Conservation (phyloP, 2,113 vertebrate species). For the Casuarius casuarius region DNA sequence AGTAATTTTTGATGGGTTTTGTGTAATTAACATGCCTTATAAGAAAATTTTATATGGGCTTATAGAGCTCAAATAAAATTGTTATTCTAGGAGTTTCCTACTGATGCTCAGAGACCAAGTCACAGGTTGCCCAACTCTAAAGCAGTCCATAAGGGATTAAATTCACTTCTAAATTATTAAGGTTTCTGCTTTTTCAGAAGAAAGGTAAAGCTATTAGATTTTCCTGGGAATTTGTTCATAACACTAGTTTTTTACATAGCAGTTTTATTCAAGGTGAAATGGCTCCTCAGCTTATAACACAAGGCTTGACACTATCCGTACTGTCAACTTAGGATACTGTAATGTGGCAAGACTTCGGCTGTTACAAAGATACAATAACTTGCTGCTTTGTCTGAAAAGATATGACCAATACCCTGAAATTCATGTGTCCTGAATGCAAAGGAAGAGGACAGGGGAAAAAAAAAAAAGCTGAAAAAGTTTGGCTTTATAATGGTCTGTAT, state of each 20-base stretch:
- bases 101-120: not conserved
- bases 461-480: not conserved
- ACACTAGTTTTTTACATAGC: accelerated
- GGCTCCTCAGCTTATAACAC: not conserved
- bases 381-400: not conserved
- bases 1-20: not conserved
- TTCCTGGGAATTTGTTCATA: not conserved
- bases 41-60: not conserved
- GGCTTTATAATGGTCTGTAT: not conserved
- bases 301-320: not conserved
- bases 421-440: not conserved
- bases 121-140: not conserved
- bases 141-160: not conserved
- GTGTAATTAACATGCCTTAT: not conserved
- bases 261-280: no score
- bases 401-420: not conserved
- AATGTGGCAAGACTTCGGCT: not conserved
- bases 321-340: not conserved
- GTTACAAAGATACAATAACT: not conserved
- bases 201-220: not conserved
- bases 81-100: not conserved
- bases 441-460: not conserved
- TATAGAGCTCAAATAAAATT: not conserved
- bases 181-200: not conserved
- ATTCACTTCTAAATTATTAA: not conserved